Base-by-base conservation (phyloP, 2,888 invertebrate species). In the Gymnosoma rotundatum region DNA sequence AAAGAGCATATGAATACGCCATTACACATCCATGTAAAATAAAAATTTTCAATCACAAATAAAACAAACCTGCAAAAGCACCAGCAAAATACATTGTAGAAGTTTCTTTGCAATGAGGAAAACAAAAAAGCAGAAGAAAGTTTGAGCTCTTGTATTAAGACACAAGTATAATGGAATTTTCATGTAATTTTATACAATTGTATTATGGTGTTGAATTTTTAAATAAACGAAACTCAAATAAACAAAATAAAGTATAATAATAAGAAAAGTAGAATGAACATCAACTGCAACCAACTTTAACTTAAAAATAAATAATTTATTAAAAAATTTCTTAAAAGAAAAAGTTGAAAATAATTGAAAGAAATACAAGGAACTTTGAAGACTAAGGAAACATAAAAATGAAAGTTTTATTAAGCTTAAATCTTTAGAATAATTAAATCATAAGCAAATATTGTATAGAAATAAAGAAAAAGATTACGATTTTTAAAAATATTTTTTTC, bases 121-220 rank as follows among this genome's bases (percentile, higher is more conserved):
- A 69, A 54, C 16, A 67, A 67, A 16, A 48, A 56, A 36, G 36
- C 25, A 45, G 45, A 32, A 32, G 4, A 42, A 42, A 42, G 42
- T 42, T 42, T 42, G 21, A 60, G 50, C 32, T 69, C 38, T 61
- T 20, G 5, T 60, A 56, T 61, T 32, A 70, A 69, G 61, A 75
- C 83, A 75, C 83, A 66, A 76, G 66, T 80, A 69, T 81, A 84
- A 84, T 84, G 84, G 81, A 81, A 81, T 84, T 84, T 84, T 78
- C 81, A 78, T 81, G 84, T 81, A 76, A 78, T 84, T 84, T 73
- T 70, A 64, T 78, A 73, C 76, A 81, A 78, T 84, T 84, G 52
- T 60, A 70, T 73, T 70, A 84, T 84, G 64, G 81, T 78, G 76
- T 81, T 81, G 73, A 78, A 84, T 69, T 64, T 69, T 52, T 21